Conservation (phyloP, 2,797 vertebrate genomes). For the Ataeniobius toweri region DNA sequence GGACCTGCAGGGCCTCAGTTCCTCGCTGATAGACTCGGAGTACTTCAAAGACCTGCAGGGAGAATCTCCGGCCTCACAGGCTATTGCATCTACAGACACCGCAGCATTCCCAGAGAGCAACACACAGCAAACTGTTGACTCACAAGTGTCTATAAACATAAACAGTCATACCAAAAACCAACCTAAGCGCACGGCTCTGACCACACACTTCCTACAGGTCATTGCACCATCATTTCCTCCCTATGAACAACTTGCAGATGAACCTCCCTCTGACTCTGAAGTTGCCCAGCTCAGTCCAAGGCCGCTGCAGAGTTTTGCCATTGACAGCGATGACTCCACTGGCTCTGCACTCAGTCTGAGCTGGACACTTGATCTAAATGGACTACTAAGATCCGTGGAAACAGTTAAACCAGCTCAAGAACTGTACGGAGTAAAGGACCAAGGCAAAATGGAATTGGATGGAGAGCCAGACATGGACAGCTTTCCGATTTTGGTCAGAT, state of each 20-base stretch:
- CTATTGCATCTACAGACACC: slow-evolving; percentile 14
- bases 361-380: slow-evolving; percentile 42
- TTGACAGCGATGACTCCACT: slow-evolving; percentile 26
- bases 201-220: slow-evolving; percentile 8
- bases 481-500: slow-evolving; percentile 81
- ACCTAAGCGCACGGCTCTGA: slow-evolving; percentile 10
- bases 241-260: slow-evolving; percentile 25
- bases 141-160: slow-evolving; percentile 24
- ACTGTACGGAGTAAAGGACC: slow-evolving; percentile 14
- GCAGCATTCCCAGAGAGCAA: slow-evolving; percentile 9
- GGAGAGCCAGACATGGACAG: slow-evolving; percentile 67
- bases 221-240: neutral
- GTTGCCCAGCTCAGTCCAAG: slow-evolving; percentile 52
- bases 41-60: slow-evolving; percentile 86
- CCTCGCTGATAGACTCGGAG: slow-evolving; percentile 82
- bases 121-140: neutral
- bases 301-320: slow-evolving; percentile 30
- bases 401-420: slow-evolving; percentile 13
- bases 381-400: slow-evolving; percentile 54
- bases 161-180: neutral
- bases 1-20: slow-evolving; percentile 82
- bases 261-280: slow-evolving; percentile 41
- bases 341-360: slow-evolving; percentile 45
- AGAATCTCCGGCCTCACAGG: slow-evolving; percentile 15
- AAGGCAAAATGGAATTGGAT: slow-evolving; percentile 40